These are phyloP conservation scores for Carassius auratus DNA, from an alignment of 2,113 vertebrate genomes.

Conservation along the genomic window DNA sequence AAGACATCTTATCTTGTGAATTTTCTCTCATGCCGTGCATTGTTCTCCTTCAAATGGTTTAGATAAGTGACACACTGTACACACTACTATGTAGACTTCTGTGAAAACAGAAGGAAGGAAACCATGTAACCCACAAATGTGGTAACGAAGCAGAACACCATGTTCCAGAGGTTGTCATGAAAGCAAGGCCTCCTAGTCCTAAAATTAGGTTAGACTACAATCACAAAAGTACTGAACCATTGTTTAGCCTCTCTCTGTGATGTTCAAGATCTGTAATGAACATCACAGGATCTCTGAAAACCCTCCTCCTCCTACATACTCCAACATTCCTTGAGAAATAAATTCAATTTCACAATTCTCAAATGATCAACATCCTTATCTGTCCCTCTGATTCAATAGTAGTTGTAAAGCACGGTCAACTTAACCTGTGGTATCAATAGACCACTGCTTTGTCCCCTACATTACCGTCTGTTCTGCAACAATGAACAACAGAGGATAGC, in stretches of 20 bases:
- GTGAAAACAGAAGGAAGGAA: conserved; percentile 21
- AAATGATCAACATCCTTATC: background rate
- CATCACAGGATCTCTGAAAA: background rate
- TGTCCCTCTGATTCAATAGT: conserved; percentile 2
- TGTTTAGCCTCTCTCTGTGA: too few relatives aligned
- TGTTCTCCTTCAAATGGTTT: background rate
- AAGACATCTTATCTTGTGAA: too few relatives aligned
- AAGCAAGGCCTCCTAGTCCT: background rate
- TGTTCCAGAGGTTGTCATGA: conserved; percentile 24
- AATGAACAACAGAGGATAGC: conserved; percentile 8
- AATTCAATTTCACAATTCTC: background rate
- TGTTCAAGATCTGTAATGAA: background rate
- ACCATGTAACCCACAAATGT: background rate
- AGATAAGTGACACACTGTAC: background rate
- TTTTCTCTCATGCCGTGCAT: too few relatives aligned
- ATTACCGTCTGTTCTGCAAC: conserved; percentile 5
- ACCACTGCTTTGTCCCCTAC: background rate
- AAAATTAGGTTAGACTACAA: background rate
- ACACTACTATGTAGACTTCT: background rate
- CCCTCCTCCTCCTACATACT: conserved; percentile 7
- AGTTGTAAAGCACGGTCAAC: background rate
- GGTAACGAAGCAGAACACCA: background rate
- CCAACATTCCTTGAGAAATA: background rate
- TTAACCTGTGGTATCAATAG: conserved; percentile 8
- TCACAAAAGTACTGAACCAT: background rate